Base-by-base conservation (phyloP, 2,113 vertebrate genomes). In the Zapus hudsonius region DNA sequence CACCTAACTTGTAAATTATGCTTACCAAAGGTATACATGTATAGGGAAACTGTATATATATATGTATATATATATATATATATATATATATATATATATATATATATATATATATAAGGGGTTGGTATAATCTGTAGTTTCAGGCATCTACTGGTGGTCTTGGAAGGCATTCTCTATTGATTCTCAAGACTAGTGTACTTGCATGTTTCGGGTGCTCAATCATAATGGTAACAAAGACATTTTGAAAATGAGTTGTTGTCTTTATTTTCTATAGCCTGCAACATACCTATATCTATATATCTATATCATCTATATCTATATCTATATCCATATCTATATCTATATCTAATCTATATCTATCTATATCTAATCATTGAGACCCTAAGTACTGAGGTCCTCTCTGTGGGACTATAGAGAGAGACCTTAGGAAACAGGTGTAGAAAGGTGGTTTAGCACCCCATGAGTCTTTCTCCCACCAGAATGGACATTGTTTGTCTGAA, bases 221-320 rank as follows among this genome's bases (percentile, higher is more conserved):
- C n/a, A 69, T 89, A 83, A 67, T 81, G 13, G 40, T 74, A 63
- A 69, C 69, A 83, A 89, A 81, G 19, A 76, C 61, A 25, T 84
- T 78, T 82, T 89, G 82, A 90, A 92, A 88, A 13, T 20, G 11
- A 44, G 19, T 52, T 89, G 9, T 42, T 13, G n/a, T 66, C 31
- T 66, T 74, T 55, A 79, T 78, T 83, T 44, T 22, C 31, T 67
- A 42, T 29, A 42, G 2, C 57, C 89, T 69, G 42, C 4, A 52
- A n/a, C n/a, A n/a, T n/a, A n/a, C n/a, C n/a, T n/a, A n/a, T n/a
- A n/a, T n/a, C n/a, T n/a, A n/a, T n/a, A n/a, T n/a, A n/a, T n/a
- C n/a, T n/a, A n/a, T n/a, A n/a, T n/a, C n/a, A n/a, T n/a, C n/a
- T n/a, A n/a, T n/a, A n/a, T n/a, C n/a, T n/a, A n/a, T n/a, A n/a